These are phyloP conservation scores for Drosophila pseudoananassae DNA, from an alignment of 1,140 invertebrate species.

Conservation along the genomic window DNA sequence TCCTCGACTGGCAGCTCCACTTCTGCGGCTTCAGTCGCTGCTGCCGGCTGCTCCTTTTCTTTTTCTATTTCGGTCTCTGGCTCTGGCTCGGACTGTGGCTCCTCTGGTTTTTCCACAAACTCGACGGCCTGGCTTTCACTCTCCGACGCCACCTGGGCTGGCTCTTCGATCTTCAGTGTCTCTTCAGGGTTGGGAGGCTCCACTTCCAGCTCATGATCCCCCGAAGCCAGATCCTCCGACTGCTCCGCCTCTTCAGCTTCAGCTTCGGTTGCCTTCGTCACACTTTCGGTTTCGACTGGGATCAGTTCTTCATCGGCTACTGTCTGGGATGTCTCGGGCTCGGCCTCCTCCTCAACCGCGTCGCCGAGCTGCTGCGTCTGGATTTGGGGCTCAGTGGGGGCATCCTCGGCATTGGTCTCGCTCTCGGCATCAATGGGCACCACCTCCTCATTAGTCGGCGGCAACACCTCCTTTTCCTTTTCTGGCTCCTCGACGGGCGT, in stretches of 20 bases:
- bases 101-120: conserved; percentile 26
- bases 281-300: conserved; percentile 73
- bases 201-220: conserved; percentile 58
- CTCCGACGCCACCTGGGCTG: conserved; percentile 17
- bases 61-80: conserved; percentile 45
- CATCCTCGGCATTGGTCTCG: conserved; percentile 37
- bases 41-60: conserved; percentile 22
- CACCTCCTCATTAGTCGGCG: conserved; percentile 39
- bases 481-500: conserved; percentile 39
- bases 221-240: conserved; percentile 46
- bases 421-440: conserved; percentile 50
- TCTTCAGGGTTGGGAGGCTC: conserved; percentile 30
- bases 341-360: conserved; percentile 26
- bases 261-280: conserved; percentile 47
- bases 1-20: conserved; percentile 10
- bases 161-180: conserved; percentile 32
- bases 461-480: conserved; percentile 20
- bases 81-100: conserved; percentile 35
- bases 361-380: conserved; percentile 30
- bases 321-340: conserved; percentile 20
- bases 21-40: conserved; percentile 27
- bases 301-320: conserved; percentile 67
- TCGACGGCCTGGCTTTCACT: conserved; percentile 38
- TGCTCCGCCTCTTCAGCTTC: conserved; percentile 3
- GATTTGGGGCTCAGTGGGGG: conserved; percentile 36